Conservation (phyloP, 2,888 invertebrate genomes). For the Diachrysia chrysitis region DNA sequence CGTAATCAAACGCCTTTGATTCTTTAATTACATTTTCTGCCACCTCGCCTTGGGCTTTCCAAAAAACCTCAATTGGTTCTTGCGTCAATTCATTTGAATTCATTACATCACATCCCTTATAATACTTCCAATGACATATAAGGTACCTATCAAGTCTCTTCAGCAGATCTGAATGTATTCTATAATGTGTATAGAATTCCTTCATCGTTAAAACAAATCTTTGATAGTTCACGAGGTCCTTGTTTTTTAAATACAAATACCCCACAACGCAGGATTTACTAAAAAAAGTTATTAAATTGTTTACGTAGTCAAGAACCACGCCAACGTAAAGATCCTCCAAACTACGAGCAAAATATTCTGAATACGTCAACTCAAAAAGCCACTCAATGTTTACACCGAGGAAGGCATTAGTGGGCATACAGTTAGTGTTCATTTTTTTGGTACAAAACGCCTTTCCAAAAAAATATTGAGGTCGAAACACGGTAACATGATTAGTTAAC, state of each 20-base stretch:
- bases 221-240: constrained; percentile 68
- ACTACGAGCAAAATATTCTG: constrained; percentile 56
- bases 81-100: constrained; percentile 68
- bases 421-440: constrained; percentile 18
- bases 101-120: constrained; percentile 74
- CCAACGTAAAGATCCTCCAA: constrained; percentile 67
- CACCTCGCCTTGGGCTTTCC: constrained; percentile 78
- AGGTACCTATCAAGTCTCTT: constrained; percentile 74
- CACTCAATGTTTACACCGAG: constrained; percentile 63
- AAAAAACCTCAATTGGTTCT: constrained; percentile 78
- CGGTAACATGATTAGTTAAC: constrained; percentile 48
- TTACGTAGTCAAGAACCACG: constrained; percentile 46
- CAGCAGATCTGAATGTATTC: constrained; percentile 72
- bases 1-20: constrained; percentile 68
- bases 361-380: constrained; percentile 64
- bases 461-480: constrained; percentile 63
- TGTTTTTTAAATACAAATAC: constrained; percentile 69
- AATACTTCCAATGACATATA: constrained; percentile 79
- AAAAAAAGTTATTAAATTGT: constrained; percentile 61
- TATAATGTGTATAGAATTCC: constrained; percentile 68
- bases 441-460: constrained; percentile 68
- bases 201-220: constrained; percentile 72
- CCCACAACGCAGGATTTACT: constrained; percentile 66
- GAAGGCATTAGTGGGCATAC: constrained; percentile 47
- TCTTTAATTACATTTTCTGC: constrained; percentile 73